These are phyloP conservation scores for Gallinago nigripennis DNA, from an alignment of 2,797 vertebrate species.

Conservation along the genomic window DNA sequence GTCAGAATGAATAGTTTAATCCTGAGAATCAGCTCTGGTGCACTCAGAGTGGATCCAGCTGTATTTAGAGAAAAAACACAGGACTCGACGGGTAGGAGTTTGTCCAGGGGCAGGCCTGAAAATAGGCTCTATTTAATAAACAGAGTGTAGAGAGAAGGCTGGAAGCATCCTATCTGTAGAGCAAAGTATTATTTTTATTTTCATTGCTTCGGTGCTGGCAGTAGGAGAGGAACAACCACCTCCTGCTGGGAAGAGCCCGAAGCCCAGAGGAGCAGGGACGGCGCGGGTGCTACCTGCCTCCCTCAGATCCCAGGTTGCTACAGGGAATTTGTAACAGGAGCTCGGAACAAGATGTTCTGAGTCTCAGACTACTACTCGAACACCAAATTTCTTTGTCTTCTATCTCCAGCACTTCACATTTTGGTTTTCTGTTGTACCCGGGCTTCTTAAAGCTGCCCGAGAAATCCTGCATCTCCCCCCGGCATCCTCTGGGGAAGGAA, in stretches of 20 bases:
- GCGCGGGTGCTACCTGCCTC: background rate
- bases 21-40: background rate
- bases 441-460: background rate
- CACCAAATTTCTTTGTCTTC: background rate
- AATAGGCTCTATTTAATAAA: background rate
- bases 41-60: background rate
- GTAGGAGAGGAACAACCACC: background rate
- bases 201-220: background rate
- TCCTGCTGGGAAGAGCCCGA: background rate
- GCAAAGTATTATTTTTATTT: background rate
- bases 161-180: background rate
- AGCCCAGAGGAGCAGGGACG: rapidly evolving
- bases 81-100: background rate
- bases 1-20: background rate
- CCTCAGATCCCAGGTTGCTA: background rate
- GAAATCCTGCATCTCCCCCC: background rate
- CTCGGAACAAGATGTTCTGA: background rate
- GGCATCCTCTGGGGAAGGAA: background rate
- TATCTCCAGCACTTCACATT: rapidly evolving
- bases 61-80: background rate
- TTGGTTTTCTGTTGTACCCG: background rate
- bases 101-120: background rate
- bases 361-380: background rate
- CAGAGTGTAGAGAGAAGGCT: background rate
- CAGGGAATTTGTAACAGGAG: background rate